Evolutionary conservation across 2,888 invertebrate species (phyloP), one percentile per base, ranked within the genome.

Genomic region (Crioceris asparagi): DNA sequence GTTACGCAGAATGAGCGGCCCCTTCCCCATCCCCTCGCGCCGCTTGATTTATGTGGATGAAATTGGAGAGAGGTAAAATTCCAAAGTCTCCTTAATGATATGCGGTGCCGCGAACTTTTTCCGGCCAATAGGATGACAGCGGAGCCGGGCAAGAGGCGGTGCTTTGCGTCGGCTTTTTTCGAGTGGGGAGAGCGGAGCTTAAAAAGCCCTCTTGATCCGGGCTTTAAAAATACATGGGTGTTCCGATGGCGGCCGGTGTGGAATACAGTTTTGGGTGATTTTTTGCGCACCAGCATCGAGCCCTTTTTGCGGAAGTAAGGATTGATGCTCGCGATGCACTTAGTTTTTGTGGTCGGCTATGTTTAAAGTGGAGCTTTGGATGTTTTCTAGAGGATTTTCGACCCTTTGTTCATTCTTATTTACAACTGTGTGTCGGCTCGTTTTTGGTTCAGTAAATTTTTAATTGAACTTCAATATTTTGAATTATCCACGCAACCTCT

Each of bases 71-170:
- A 55, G 53, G 56, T 60, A 62, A 63, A 63, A 62, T 58, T 58
- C 58, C 56, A 56, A 59, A 61, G 61, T 58, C 60, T 60, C 60
- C 61, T 61, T 63, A 64, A 64, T 63, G 63, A 64, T 60, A 63
- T 64, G 64, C 60, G 56, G 59, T 52, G 55, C 59, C 51, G 54
- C 52, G 51, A 61, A 63, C 59, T 64, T 64, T 64, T 63, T 61
- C 60, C 61, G 44, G 48, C 63, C 64, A 64, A 64, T 63, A 51
- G 56, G 49, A 50, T 38, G 40, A 47, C 48, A 8, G 25, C 14
- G 11, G 33, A 33, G 33, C 21, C 17, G 30, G 7, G 10, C 10
- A 21, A 10, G 21, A 12, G 32, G 16, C 16, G 8, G 3, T 14
- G 32, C 4, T 8, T 16, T 18, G 14, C 32, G 11, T 18, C 32